These are phyloP conservation scores for Plecotus auritus DNA, from an alignment of 2,113 vertebrate species.

Conservation along the genomic window DNA sequence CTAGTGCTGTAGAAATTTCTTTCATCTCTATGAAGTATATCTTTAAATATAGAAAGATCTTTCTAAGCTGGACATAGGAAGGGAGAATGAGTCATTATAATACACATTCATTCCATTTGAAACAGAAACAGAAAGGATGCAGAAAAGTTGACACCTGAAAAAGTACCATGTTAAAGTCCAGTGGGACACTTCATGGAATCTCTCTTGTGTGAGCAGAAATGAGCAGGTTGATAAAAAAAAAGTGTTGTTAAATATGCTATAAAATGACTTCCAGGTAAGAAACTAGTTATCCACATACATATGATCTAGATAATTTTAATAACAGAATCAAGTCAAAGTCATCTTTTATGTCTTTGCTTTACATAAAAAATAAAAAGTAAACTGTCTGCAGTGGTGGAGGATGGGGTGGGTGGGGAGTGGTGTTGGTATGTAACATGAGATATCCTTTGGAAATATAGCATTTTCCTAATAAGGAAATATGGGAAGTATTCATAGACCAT, in stretches of 20 bases:
- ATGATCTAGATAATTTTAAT: background rate
- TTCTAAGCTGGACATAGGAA: background rate
- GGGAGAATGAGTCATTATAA: background rate
- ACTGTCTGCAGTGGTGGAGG: background rate
- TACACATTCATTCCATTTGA: background rate
- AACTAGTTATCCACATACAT: background rate
- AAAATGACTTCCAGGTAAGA: background rate
- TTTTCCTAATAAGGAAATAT: background rate
- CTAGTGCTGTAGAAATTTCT: slow-evolving; percentile 46
- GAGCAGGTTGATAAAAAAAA: background rate
- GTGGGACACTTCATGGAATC: background rate
- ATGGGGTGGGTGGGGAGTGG: background rate
- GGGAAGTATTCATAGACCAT: background rate
- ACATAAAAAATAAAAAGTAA: background rate
- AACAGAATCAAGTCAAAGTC: background rate
- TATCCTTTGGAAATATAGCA: background rate
- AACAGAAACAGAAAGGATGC: background rate
- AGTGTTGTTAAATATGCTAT: background rate
- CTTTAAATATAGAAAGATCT: background rate
- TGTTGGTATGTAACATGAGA: background rate
- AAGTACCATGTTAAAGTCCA: background rate
- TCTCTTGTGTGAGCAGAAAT: background rate
- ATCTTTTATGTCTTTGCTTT: background rate
- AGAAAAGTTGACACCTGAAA: background rate
- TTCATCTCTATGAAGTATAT: slow-evolving; percentile 2